Conservation (phyloP, 2,888 invertebrate species). For the Volucella bombylans region DNA sequence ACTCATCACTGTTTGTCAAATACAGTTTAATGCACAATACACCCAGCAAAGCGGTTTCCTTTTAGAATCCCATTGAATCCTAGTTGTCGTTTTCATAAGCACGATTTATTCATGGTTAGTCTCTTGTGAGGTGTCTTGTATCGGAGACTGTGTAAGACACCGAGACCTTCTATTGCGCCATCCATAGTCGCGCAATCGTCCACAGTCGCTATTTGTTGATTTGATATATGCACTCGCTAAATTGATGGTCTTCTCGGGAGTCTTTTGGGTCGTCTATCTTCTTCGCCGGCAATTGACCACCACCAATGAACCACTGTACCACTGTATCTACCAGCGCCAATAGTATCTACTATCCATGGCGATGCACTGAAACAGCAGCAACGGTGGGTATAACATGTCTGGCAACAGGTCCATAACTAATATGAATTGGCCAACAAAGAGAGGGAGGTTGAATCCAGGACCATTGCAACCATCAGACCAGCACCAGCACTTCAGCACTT, state of each 20-base stretch:
- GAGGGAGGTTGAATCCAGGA: slow-evolving; percentile 25
- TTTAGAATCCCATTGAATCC: no score
- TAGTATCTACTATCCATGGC: slow-evolving; percentile 14
- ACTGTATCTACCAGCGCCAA: slow-evolving; percentile 33
- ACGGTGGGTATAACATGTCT: slow-evolving; percentile 64
- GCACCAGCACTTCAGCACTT: slow-evolving; percentile 56
- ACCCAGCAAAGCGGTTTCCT: no score
- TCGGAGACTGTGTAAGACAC: slow-evolving; percentile 18
- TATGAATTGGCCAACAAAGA: slow-evolving; percentile 60
- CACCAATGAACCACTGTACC: slow-evolving; percentile 57
- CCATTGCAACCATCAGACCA: slow-evolving; percentile 18
- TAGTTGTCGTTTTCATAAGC: no score
- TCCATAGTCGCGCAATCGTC: slow-evolving; percentile 37
- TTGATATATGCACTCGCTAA: slow-evolving; percentile 72
- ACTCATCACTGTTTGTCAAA: no score
- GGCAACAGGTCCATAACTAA: slow-evolving; percentile 73
- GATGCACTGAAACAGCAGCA: slow-evolving; percentile 39
- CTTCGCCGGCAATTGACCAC: slow-evolving; percentile 63
- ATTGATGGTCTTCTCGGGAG: slow-evolving; percentile 68
- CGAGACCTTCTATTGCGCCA: slow-evolving; percentile 18
- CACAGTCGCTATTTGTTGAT: slow-evolving; percentile 62
- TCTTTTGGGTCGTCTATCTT: slow-evolving; percentile 71
- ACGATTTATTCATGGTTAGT: no score
- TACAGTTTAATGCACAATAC: no score
- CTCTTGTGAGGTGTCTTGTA: not conserved